Percentiles rank a stretch among this genome's conserved stretches.
These are phyloP conservation scores for Dipodomys merriami DNA, from an alignment of 2,113 vertebrate genomes.

Conservation along the genomic window DNA sequence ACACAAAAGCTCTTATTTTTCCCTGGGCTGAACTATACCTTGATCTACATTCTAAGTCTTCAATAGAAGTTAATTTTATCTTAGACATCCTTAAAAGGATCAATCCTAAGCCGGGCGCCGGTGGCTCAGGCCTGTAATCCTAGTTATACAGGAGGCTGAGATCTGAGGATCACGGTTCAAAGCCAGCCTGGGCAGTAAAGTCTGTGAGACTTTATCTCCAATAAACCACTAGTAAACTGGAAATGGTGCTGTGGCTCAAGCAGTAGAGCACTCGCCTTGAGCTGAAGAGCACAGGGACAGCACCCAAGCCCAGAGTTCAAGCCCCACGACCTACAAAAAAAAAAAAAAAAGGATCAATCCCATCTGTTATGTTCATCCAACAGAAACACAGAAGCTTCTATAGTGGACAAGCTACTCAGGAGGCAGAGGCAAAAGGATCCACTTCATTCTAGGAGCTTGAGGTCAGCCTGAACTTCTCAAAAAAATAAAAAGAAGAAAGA, in stretches of 20 bases:
- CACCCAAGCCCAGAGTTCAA: no score
- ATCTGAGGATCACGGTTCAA: no score
- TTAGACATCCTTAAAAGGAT: background rate
- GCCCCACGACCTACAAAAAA: no score
- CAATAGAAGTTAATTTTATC: background rate
- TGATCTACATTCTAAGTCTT: background rate
- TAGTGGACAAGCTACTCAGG: background rate
- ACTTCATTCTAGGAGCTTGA: background rate
- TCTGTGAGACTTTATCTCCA: no score
- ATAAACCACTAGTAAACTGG: no score
- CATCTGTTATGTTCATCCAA: background rate
- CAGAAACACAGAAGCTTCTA: slow-evolving; percentile 24
- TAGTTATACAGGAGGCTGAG: no score
- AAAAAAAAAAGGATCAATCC: background rate
- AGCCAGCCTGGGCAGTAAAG: no score
- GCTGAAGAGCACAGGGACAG: no score
- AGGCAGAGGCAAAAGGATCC: no score
- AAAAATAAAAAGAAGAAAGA: background rate
- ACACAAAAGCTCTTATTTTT: background rate
- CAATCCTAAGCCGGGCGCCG: background rate
- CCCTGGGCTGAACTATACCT: background rate
- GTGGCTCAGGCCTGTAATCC: no score
- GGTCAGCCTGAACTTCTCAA: background rate
- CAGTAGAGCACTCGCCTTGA: no score
- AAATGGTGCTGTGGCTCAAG: no score